phyloP scores from a whole-genome alignment of 2,888 invertebrate species.

The Clitarchus hookeri region DNA sequence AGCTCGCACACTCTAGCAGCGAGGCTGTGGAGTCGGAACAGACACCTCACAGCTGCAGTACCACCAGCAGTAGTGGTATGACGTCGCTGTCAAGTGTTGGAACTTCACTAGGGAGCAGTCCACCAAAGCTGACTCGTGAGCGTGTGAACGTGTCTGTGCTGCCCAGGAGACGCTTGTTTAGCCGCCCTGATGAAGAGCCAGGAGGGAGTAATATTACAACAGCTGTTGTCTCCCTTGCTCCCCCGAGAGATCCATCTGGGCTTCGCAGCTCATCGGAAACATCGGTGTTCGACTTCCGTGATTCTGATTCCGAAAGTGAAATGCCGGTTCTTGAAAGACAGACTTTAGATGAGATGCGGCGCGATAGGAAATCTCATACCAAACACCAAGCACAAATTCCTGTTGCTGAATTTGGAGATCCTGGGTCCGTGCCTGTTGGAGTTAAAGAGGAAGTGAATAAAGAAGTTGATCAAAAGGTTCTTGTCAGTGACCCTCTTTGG shows the following conservation, averaged over 20 bases:
- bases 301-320: slow-evolving; percentile 66
- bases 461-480: slow-evolving; percentile 35
- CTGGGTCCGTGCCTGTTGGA: slow-evolving; percentile 45
- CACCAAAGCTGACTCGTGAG: slow-evolving; percentile 58
- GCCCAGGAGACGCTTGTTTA: slow-evolving; percentile 58
- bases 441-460: slow-evolving; percentile 39
- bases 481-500: slow-evolving; percentile 42
- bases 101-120: slow-evolving; percentile 49
- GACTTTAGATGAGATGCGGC: slow-evolving; percentile 67
- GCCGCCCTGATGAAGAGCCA: slow-evolving; percentile 62
- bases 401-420: not conserved
- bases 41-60: not conserved
- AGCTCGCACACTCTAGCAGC: slow-evolving; percentile 8
- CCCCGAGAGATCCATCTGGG: slow-evolving; percentile 55
- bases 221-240: slow-evolving; percentile 50
- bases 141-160: slow-evolving; percentile 45
- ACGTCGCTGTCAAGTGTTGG: slow-evolving; percentile 24
- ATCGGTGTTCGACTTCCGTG: slow-evolving; percentile 67
- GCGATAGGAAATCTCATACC: slow-evolving; percentile 62
- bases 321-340: slow-evolving; percentile 66
- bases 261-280: slow-evolving; percentile 65
- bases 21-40: slow-evolving; percentile 18
- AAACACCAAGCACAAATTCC: slow-evolving; percentile 53
- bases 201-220: slow-evolving; percentile 44
- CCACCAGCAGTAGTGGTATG: slow-evolving; percentile 30